A percentile compares a stretch with the other conserved stretches of the same genome.
Evolutionary conservation across 2,888 invertebrate genomes (phyloP).

Genomic region (Acrobasis repandana): DNA sequence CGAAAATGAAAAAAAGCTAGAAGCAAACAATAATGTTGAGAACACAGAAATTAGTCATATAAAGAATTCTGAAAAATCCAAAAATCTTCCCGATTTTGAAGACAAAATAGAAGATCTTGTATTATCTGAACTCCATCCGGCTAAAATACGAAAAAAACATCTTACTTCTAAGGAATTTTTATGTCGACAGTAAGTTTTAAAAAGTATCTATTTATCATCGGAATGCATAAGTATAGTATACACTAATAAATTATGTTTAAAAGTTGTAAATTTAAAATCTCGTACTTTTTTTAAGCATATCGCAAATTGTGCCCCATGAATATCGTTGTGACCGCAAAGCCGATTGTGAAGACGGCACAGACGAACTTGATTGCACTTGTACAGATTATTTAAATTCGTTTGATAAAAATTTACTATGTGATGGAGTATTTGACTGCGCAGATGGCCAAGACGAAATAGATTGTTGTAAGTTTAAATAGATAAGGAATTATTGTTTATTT

Average conservation of each 20-base stretch:
- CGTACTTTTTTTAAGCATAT: constrained; percentile 74
- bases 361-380: constrained; percentile 89
- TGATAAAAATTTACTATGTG: constrained; percentile 85
- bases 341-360: constrained; percentile 93
- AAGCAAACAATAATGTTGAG: constrained; percentile 24
- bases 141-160: constrained; percentile 60
- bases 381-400: constrained; percentile 84
- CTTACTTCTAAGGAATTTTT: constrained; percentile 60
- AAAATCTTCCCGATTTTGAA: constrained; percentile 42
- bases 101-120: constrained; percentile 50
- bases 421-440: constrained; percentile 88
- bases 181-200: constrained; percentile 65
- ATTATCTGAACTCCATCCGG: constrained; percentile 55
- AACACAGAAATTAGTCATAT: constrained; percentile 23
- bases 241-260: no score
- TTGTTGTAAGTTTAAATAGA: constrained; percentile 83
- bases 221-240: no score
- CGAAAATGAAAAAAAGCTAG: constrained; percentile 25
- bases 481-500: no score
- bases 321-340: constrained; percentile 86
- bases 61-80: constrained; percentile 23
- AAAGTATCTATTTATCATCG: not conserved
- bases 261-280: constrained; percentile 7
- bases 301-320: constrained; percentile 83
- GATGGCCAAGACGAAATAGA: constrained; percentile 89